Conservation (phyloP, 2,113 vertebrate genomes). For the Poeciliopsis turrubarensis region DNA sequence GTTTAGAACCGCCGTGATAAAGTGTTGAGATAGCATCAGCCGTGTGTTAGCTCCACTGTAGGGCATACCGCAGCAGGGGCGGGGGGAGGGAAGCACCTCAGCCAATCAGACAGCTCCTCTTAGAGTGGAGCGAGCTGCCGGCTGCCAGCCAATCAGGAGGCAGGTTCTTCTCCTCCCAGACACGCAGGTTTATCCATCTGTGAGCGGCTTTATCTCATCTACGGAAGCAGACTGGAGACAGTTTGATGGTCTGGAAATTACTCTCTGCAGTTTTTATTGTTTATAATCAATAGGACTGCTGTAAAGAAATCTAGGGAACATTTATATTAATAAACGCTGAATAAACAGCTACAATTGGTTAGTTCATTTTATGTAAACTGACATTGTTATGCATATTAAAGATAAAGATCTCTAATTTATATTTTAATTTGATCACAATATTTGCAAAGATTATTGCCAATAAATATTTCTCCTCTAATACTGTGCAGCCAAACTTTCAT, state of each 20-base stretch:
- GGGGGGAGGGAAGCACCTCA: conserved; percentile 42
- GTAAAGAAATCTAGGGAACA: not conserved
- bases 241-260: too few relatives aligned
- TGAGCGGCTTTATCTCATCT: not conserved
- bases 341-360: too few relatives aligned
- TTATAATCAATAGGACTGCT: not conserved
- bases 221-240: too few relatives aligned
- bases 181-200: conserved; percentile 18
- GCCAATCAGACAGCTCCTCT: conserved; percentile 47
- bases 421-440: too few relatives aligned
- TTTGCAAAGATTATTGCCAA: too few relatives aligned
- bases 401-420: too few relatives aligned
- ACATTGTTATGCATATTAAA: too few relatives aligned
- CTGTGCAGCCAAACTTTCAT: too few relatives aligned
- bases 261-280: too few relatives aligned
- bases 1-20: conserved; percentile 68
- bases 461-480: too few relatives aligned
- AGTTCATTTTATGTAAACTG: too few relatives aligned
- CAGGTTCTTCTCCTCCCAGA: conserved; percentile 47
- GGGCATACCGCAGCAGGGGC: conserved; percentile 46
- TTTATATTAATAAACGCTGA: too few relatives aligned
- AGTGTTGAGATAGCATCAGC: conserved; percentile 65
- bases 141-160: conserved; percentile 61
- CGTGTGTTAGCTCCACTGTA: conserved; percentile 56
- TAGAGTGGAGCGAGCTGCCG: conserved; percentile 53